A percentile compares a stretch with the other conserved stretches of the same genome.
phyloP scores from a whole-genome alignment of 2,797 vertebrate species.

The Falco peregrinus region DNA sequence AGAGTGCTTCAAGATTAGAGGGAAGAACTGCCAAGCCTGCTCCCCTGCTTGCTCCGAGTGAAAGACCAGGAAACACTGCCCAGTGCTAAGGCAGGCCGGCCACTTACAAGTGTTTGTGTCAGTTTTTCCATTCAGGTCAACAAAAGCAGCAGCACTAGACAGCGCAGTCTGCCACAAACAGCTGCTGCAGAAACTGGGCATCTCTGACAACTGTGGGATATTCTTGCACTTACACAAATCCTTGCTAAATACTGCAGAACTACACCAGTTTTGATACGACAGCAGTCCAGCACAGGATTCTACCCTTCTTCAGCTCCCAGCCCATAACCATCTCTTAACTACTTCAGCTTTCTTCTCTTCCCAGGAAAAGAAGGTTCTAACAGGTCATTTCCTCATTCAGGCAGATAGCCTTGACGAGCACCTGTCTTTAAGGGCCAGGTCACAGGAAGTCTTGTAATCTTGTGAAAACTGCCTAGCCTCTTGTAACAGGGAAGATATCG shows the following conservation, averaged over 20 bases:
- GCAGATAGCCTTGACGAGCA: background rate
- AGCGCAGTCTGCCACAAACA: background rate
- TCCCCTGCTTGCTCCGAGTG: background rate
- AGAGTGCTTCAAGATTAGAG: slow-evolving; percentile 18
- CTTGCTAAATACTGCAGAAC: background rate
- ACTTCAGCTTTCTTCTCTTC: background rate
- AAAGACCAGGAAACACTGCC: background rate
- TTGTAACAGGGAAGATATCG: background rate
- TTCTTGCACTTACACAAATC: background rate
- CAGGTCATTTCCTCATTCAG: background rate
- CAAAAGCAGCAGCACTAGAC: background rate
- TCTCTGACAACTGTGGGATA: background rate
- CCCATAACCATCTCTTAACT: background rate
- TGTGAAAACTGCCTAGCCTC: background rate
- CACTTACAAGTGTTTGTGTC: background rate
- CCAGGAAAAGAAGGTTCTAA: background rate
- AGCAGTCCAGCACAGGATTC: background rate
- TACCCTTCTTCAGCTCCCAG: background rate
- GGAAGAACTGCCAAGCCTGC: slow-evolving; percentile 39
- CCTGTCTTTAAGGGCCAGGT: background rate
- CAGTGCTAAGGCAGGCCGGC: background rate
- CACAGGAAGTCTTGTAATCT: background rate
- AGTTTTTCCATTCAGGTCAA: background rate
- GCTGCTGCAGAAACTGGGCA: background rate
- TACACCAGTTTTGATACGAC: fast-evolving